Conservation (phyloP, 2,888 invertebrate species). For the Therioaphis trifolii region DNA sequence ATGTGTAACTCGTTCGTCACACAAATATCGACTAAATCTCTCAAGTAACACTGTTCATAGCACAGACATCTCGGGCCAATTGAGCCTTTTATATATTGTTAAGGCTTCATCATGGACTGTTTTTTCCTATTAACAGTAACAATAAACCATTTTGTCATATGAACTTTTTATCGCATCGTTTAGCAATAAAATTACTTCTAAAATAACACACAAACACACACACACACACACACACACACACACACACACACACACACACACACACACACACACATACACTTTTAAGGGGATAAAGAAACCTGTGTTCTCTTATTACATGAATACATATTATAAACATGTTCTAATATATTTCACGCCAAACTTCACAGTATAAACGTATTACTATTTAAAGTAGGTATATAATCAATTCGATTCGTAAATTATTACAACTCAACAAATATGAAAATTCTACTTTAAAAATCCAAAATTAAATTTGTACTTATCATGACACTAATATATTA, state of each 20-base stretch:
- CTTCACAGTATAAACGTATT: background rate
- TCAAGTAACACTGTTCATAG: constrained; percentile 23
- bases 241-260: no score
- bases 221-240: no score
- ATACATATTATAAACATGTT: constrained; percentile 46
- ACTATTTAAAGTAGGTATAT: no score
- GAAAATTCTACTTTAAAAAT: no score
- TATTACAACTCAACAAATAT: no score
- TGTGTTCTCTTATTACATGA: constrained; percentile 45
- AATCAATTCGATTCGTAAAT: no score
- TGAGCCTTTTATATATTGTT: constrained; percentile 38
- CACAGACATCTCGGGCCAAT: constrained; percentile 41
- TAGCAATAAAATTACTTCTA: constrained; percentile 60
- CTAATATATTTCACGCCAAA: constrained; percentile 43
- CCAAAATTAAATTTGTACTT: no score
- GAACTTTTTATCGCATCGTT: constrained; percentile 58
- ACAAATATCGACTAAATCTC: constrained; percentile 51
- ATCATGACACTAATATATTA: no score
- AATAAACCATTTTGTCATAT: constrained; percentile 50
- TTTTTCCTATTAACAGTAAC: constrained; percentile 37
- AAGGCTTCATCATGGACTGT: constrained; percentile 40
- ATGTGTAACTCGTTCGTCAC: no score
- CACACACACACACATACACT: no score
- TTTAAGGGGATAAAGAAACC: constrained; percentile 47
- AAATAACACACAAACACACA: no score